These are phyloP conservation scores for Pinna nobilis DNA, from an alignment of 1,140 invertebrate species.

Conservation along the genomic window DNA sequence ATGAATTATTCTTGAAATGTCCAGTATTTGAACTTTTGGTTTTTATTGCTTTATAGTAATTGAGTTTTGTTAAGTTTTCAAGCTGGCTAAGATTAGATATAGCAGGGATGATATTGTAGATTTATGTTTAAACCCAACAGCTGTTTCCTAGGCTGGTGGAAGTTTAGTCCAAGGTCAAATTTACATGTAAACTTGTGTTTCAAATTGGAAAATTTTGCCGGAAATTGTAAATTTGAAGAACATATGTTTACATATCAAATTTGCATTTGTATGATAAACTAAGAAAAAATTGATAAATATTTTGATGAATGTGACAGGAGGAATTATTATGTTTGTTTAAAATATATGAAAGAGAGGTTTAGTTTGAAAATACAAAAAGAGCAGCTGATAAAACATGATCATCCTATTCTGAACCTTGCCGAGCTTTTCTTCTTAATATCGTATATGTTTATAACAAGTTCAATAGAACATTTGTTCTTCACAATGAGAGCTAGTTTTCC, in stretches of 20 bases:
- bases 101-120: too few species aligned
- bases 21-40: constrained; percentile 17
- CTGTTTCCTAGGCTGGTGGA: constrained; percentile 10
- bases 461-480: too few species aligned
- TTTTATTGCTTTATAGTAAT: too few species aligned
- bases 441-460: too few species aligned
- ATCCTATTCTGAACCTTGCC: too few species aligned
- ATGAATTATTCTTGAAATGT: constrained; percentile 16
- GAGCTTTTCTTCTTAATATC: too few species aligned
- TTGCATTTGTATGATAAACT: constrained; percentile 34
- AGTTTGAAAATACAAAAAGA: background rate
- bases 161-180: constrained; percentile 17
- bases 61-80: too few species aligned
- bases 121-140: constrained; percentile 28
- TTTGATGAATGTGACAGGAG: constrained; percentile 25
- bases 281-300: constrained; percentile 22
- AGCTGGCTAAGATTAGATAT: too few species aligned
- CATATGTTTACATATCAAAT: constrained; percentile 37
- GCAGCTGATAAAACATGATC: too few species aligned
- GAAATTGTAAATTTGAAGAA: constrained; percentile 35
- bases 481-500: too few species aligned
- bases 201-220: constrained; percentile 31
- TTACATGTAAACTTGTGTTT: constrained; percentile 15
- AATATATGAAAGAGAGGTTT: background rate
- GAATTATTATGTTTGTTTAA: constrained; percentile 8